phyloP scores from a whole-genome alignment of 2,113 vertebrate genomes.

The Gymnogyps californianus region DNA sequence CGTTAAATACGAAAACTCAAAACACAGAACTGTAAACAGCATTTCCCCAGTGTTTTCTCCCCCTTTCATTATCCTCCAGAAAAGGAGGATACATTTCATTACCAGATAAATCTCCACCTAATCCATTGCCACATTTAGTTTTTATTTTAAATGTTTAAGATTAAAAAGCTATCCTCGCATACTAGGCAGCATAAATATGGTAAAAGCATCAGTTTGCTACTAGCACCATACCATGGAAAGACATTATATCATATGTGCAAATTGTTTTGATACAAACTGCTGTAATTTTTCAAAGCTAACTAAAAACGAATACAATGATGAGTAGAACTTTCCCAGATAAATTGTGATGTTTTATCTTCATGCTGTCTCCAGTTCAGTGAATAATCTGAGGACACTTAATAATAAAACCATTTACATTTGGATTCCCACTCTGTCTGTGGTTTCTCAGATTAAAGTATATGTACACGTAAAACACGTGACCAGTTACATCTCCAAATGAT shows the following conservation, averaged over 20 bases:
- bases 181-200: not conserved
- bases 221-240: not conserved
- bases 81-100: not conserved
- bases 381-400: not conserved
- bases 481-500: not conserved
- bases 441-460: not conserved
- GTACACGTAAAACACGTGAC: not conserved
- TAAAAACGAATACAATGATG: not conserved
- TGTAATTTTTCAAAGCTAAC: not conserved
- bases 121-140: not conserved
- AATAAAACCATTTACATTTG: not conserved
- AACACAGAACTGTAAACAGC: not conserved
- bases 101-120: not conserved
- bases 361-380: accelerated
- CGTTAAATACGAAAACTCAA: not conserved
- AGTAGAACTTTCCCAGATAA: not conserved
- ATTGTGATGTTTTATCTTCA: not conserved
- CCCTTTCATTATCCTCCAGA: not conserved
- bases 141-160: not conserved
- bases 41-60: not conserved
- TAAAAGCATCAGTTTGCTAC: not conserved
- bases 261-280: not conserved
- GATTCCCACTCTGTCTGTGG: not conserved
- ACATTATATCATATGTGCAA: not conserved
- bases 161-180: not conserved